Evolutionary conservation across 2,797 vertebrate genomes (phyloP).

Genomic region (Malacoctenus gilli): DNA sequence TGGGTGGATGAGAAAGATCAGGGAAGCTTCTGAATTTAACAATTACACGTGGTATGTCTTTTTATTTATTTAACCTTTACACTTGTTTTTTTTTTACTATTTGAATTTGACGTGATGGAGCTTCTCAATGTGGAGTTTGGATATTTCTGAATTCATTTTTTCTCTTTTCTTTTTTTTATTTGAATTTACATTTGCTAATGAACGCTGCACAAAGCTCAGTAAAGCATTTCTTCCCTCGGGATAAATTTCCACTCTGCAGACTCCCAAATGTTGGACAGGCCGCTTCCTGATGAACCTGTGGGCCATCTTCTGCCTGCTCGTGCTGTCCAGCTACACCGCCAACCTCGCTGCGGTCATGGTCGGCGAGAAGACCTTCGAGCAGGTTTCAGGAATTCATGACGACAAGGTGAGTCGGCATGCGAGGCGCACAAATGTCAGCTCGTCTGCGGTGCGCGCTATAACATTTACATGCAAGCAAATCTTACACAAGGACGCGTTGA

Average conservation of each 20-base stretch:
- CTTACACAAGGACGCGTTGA: slow-evolving; percentile 61
- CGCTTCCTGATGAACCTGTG: slow-evolving; percentile 98
- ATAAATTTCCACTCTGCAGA: slow-evolving; percentile 57
- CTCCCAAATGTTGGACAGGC: slow-evolving; percentile 94
- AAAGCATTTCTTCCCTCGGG: no score
- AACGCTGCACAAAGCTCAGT: no score
- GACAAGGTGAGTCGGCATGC: slow-evolving; percentile 81
- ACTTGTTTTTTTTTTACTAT: no score
- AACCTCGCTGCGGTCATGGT: slow-evolving; percentile 97
- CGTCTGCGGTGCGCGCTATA: not conserved
- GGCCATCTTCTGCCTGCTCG: slow-evolving; percentile 97
- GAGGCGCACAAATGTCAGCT: slow-evolving; percentile 26
- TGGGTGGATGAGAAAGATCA: no score
- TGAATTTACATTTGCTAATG: no score
- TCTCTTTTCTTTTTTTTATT: no score
- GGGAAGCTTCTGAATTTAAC: no score
- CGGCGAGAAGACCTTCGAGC: slow-evolving; percentile 95
- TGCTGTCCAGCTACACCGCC: slow-evolving; percentile 96
- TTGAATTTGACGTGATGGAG: no score
- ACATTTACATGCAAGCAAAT: slow-evolving; percentile 41
- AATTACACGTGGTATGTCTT: no score
- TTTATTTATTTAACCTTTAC: slow-evolving; percentile 6
- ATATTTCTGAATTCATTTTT: no score
- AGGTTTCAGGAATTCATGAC: slow-evolving; percentile 94
- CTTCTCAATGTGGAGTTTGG: no score